A percentile compares a stretch with the other conserved stretches of the same genome.
phyloP scores from a whole-genome alignment of 1,140 invertebrate genomes.

The Macrocentrus cingulum region DNA sequence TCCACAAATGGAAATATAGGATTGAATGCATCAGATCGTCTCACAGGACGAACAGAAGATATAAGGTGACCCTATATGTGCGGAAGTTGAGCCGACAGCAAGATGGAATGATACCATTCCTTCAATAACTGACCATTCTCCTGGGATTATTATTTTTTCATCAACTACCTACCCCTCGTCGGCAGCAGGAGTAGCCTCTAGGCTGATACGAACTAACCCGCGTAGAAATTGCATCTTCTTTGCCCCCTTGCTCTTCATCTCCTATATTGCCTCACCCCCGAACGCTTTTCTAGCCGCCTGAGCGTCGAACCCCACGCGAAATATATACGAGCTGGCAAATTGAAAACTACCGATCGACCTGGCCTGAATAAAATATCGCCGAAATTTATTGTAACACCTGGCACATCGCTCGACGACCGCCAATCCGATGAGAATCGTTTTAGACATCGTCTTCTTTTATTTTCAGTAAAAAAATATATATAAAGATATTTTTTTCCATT shows the following conservation, averaged over 20 bases:
- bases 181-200: conserved; percentile 8
- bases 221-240: conserved; percentile 55
- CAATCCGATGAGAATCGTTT: conserved; percentile 23
- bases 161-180: conserved; percentile 39
- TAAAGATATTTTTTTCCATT: not conserved
- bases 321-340: conserved; percentile 59
- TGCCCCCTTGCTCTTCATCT: conserved; percentile 16
- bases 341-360: conserved; percentile 57
- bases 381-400: conserved; percentile 60
- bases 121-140: conserved; percentile 54
- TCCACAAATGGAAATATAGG: not conserved
- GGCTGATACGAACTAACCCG: conserved; percentile 32
- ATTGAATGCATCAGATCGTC: too few relatives aligned
- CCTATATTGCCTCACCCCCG: conserved; percentile 27
- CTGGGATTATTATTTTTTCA: conserved; percentile 59
- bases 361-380: conserved; percentile 59
- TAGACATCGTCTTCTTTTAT: conserved; percentile 11
- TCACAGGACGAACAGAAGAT: not conserved
- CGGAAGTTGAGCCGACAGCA: conserved; percentile 19
- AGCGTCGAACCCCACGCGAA: conserved; percentile 39
- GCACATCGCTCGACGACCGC: conserved; percentile 45
- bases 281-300: conserved; percentile 28
- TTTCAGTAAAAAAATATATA: not conserved
- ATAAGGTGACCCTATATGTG: conserved; percentile 11
- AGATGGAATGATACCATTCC: conserved; percentile 43